A percentile compares a stretch with the other conserved stretches of the same genome.
These are phyloP conservation scores for Holothuria glaberrima DNA, from an alignment of 35 echinoderm and acorn worm genomes.

Conservation along the genomic window DNA sequence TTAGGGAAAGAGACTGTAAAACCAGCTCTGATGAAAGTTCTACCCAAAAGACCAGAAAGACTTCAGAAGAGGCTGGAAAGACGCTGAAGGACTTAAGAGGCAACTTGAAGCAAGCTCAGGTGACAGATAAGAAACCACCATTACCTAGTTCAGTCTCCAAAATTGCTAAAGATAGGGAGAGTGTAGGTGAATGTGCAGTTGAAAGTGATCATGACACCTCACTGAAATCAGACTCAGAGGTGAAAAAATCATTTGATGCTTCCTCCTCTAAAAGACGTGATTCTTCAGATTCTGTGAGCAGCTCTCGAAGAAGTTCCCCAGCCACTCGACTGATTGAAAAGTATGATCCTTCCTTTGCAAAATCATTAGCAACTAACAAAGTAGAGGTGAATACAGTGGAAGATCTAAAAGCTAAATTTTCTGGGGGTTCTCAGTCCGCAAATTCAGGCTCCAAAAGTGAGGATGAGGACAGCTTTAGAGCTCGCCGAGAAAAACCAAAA, in stretches of 20 bases:
- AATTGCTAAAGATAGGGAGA: background rate
- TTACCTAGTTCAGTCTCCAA: background rate
- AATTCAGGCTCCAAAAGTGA: slow-evolving; percentile 41
- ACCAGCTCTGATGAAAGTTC: slow-evolving; percentile 38
- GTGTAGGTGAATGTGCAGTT: slow-evolving; percentile 17
- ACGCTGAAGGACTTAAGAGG: background rate
- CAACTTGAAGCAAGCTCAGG: background rate
- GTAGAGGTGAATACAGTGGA: slow-evolving; percentile 60
- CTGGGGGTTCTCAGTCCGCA: slow-evolving; percentile 41
- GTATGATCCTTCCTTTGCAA: slow-evolving; percentile 71
- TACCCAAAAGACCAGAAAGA: background rate
- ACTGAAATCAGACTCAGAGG: slow-evolving; percentile 56
- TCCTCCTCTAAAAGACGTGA: slow-evolving; percentile 44
- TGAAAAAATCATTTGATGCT: slow-evolving; percentile 58
- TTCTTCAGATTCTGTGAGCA: slow-evolving; percentile 72
- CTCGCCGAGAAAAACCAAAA: slow-evolving; percentile 64
- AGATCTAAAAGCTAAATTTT: slow-evolving; percentile 79
- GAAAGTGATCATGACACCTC: slow-evolving; percentile 74
- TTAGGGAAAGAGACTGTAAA: slow-evolving; percentile 1
- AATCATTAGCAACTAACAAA: slow-evolving; percentile 36
- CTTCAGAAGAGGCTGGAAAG: background rate
- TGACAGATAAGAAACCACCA: slow-evolving; percentile 12
- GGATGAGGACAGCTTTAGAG: slow-evolving; percentile 47
- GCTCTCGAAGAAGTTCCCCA: slow-evolving; percentile 59
- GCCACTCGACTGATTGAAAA: slow-evolving; percentile 54